phyloP scores from a whole-genome alignment of 2,113 vertebrate genomes.

The Gopherus flavomarginatus region DNA sequence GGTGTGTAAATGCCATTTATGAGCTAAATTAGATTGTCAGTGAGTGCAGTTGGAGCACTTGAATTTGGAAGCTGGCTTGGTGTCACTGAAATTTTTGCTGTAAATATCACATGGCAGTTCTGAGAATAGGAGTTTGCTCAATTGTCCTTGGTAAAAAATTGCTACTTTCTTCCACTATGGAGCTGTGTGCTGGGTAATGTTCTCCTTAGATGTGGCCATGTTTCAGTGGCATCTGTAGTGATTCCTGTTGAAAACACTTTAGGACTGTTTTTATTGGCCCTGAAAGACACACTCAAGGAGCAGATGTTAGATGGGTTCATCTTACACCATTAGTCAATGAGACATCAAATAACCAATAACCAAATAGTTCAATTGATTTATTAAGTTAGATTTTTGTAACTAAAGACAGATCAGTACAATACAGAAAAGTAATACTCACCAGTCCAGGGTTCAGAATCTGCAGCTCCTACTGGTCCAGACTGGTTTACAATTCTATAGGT shows the following conservation, averaged over 20 bases:
- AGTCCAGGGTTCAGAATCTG: no score
- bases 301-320: no score
- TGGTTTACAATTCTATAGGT: no score
- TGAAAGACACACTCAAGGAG: no score
- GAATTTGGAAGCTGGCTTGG: not conserved
- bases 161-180: not conserved
- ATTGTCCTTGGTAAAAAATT: not conserved
- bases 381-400: no score
- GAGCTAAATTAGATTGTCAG: not conserved
- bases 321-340: no score
- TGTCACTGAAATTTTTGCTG: not conserved
- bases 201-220: not conserved
- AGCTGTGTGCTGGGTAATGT: not conserved
- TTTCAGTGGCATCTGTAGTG: not conserved
- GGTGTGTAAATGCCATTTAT: not conserved
- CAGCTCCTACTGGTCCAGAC: no score
- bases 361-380: no score
- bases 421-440: no score
- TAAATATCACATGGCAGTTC: not conserved
- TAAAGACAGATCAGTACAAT: no score
- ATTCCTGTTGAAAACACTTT: not conserved
- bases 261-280: no score
- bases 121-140: not conserved
- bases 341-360: no score
- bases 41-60: not conserved